A percentile compares a stretch with the other conserved stretches of the same genome.
Conservation (phyloP, 2,797 vertebrate species). For the Pseudocheirus occidentalis region DNA sequence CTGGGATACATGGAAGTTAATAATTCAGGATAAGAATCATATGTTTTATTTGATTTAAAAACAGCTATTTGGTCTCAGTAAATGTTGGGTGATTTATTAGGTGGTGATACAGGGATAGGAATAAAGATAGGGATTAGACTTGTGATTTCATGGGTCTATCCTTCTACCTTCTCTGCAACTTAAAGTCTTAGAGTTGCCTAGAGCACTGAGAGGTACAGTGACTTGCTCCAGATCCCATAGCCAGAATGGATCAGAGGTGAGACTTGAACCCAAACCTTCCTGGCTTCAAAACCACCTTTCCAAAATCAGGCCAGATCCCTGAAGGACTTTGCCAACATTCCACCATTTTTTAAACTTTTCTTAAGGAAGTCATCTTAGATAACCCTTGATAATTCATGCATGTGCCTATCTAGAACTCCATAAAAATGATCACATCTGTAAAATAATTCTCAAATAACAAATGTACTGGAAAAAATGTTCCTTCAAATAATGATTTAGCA, state of each 20-base stretch:
- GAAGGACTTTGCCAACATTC: constrained; percentile 47
- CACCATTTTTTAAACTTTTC: constrained; percentile 55
- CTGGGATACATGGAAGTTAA: constrained; percentile 70
- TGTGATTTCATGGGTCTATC: neutral
- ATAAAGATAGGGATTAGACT: neutral
- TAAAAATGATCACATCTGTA: constrained; percentile 59
- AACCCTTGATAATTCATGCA: constrained; percentile 60
- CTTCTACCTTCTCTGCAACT: neutral
- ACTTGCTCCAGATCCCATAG: neutral
- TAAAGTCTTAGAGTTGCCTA: neutral
- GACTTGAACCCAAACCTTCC: neutral
- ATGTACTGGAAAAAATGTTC: constrained; percentile 61
- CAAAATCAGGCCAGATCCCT: constrained; percentile 63
- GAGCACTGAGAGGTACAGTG: neutral
- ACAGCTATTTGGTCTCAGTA: constrained; percentile 66
- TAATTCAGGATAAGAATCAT: constrained; percentile 54
- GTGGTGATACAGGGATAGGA: constrained; percentile 66
- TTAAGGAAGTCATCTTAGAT: constrained; percentile 57
- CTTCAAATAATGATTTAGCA: constrained; percentile 68
- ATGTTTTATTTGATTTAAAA: constrained; percentile 73
- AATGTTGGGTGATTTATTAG: constrained; percentile 68
- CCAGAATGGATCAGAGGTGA: neutral
- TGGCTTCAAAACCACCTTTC: neutral
- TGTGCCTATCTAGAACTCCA: constrained; percentile 23
- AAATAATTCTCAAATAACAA: constrained; percentile 64